phyloP scores from a whole-genome alignment of 1,140 invertebrate species.

The Rhagoletis pomonella region DNA sequence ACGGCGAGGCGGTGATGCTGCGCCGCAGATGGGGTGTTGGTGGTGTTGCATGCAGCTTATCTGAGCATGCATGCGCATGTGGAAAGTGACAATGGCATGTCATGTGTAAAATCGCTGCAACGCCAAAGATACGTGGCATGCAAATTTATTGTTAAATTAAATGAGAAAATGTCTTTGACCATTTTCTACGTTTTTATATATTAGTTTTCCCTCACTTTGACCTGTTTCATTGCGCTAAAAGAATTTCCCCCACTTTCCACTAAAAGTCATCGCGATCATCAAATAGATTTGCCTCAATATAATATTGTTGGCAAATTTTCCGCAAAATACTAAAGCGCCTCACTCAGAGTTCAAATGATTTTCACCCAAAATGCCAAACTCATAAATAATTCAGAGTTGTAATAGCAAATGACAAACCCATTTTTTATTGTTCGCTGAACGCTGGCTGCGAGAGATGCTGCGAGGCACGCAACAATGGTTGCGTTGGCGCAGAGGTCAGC shows the following conservation, averaged over 20 bases:
- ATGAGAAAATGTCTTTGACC: not conserved
- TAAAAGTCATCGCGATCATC: not conserved
- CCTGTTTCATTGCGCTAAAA: not conserved
- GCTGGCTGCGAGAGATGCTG: too few relatives aligned
- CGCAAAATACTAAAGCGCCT: not conserved
- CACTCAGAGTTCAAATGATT: not conserved
- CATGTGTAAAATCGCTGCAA: not conserved
- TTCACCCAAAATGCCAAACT: constrained; percentile 15
- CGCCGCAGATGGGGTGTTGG: not conserved
- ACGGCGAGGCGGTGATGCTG: constrained; percentile 54
- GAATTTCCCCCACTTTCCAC: not conserved
- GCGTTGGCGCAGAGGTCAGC: constrained; percentile 8
- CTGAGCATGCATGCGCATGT: not conserved
- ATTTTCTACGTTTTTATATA: too few relatives aligned
- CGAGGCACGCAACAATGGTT: not conserved
- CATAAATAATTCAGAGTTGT: constrained; percentile 38
- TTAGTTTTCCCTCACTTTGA: too few relatives aligned
- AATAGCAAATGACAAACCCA: constrained; percentile 43
- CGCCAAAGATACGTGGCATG: not conserved
- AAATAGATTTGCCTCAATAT: not conserved
- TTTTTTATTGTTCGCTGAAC: constrained; percentile 30
- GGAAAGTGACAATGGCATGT: not conserved
- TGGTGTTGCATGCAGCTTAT: constrained; percentile 1
- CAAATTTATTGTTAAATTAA: constrained; percentile 30
- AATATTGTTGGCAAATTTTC: not conserved